Percentiles rank a stretch among this genome's conserved stretches.
Evolutionary conservation across 2,113 vertebrate species (phyloP).

Genomic region (Xenopus borealis): DNA sequence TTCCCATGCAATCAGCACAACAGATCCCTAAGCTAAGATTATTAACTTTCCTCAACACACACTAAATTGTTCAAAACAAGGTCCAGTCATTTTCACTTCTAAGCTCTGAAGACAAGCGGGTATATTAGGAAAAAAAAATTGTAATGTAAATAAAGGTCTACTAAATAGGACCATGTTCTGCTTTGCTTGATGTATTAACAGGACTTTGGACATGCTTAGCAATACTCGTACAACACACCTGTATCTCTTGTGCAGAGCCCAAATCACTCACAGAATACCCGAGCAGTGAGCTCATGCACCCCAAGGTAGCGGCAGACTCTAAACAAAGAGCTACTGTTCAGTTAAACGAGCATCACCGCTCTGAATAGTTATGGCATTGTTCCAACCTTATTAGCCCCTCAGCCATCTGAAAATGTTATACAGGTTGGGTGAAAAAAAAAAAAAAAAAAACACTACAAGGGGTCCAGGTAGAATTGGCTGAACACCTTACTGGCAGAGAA

Average conservation of each 20-base stretch:
- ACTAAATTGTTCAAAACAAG: too few relatives aligned
- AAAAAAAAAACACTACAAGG: background rate
- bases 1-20: too few relatives aligned
- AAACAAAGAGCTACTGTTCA: conserved; percentile 42
- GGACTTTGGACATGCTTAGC: conserved; percentile 7
- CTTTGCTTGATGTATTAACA: conserved; percentile 19
- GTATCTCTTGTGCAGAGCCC: conserved; percentile 2
- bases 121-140: too few relatives aligned
- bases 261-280: conserved; percentile 25
- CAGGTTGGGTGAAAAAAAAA: background rate
- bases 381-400: conserved; percentile 16
- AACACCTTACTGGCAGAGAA: background rate
- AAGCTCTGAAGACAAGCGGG: too few relatives aligned
- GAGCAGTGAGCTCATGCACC: conserved; percentile 37
- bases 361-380: conserved; percentile 21
- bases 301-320: conserved; percentile 11
- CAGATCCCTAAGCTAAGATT: too few relatives aligned
- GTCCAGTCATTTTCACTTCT: too few relatives aligned
- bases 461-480: too few relatives aligned
- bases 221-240: conserved; percentile 28
- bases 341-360: conserved; percentile 35
- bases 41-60: too few relatives aligned
- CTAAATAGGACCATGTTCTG: background rate
- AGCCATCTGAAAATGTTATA: conserved; percentile 6
- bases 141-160: too few relatives aligned